A percentile compares a stretch with the other conserved stretches of the same genome.
phyloP scores from a whole-genome alignment of 2,888 invertebrate genomes.

The Tetragonisca angustula region DNA sequence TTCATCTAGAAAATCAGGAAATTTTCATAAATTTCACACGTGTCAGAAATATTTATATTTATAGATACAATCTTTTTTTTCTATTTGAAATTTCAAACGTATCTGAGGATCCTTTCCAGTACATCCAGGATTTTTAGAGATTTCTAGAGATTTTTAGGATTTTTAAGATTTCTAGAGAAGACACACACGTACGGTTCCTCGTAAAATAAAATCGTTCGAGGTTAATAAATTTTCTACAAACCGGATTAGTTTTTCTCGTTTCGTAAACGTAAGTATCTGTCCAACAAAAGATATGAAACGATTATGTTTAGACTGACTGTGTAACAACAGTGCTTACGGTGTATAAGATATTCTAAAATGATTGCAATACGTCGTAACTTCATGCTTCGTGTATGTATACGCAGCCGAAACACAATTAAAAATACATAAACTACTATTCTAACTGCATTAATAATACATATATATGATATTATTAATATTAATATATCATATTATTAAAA shows the following conservation, averaged over 20 bases:
- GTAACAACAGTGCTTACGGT: too few relatives aligned
- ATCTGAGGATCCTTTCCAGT: too few relatives aligned
- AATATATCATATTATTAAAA: too few relatives aligned
- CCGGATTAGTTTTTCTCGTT: neutral
- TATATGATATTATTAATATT: too few relatives aligned
- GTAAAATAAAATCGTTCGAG: too few relatives aligned
- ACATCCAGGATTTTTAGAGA: too few relatives aligned
- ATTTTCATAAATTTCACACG: too few relatives aligned
- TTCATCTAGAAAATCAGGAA: too few relatives aligned
- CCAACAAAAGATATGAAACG: neutral
- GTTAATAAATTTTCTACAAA: neutral
- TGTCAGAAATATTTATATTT: neutral
- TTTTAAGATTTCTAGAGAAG: too few relatives aligned
- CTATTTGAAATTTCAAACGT: too few relatives aligned
- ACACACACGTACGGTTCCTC: too few relatives aligned
- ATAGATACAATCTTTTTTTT: neutral
- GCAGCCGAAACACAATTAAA: neutral
- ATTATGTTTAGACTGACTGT: neutral
- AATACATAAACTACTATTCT: constrained; percentile 6
- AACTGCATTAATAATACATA: neutral
- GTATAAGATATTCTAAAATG: neutral
- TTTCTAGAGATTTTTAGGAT: too few relatives aligned
- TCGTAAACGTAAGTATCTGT: neutral
- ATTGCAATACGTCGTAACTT: neutral
- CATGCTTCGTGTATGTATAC: neutral